Percentiles rank a stretch among this genome's conserved stretches.
Evolutionary conservation across 2,888 invertebrate genomes (phyloP).

Genomic region (Desoria tigrina): DNA sequence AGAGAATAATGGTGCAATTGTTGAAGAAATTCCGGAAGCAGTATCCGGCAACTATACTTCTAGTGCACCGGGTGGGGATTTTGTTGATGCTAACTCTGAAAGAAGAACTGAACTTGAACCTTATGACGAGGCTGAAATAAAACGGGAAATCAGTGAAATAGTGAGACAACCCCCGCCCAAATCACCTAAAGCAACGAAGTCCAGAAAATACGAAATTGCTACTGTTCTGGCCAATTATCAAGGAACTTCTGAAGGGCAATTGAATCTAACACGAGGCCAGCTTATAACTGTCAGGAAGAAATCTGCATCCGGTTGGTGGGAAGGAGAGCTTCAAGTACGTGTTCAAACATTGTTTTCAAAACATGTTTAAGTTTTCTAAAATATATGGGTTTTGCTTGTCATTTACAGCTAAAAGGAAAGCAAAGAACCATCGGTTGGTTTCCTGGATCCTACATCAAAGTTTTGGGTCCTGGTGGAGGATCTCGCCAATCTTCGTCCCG

Average conservation of each 20-base stretch:
- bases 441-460: slow-evolving; percentile 70
- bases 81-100: slow-evolving; percentile 11
- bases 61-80: not conserved
- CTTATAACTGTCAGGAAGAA: slow-evolving; percentile 94
- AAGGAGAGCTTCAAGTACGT: slow-evolving; percentile 88
- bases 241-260: slow-evolving; percentile 80
- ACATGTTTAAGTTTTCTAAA: not conserved
- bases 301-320: slow-evolving; percentile 98
- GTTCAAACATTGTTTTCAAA: not conserved
- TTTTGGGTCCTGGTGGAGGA: slow-evolving; percentile 53
- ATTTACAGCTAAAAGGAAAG: slow-evolving; percentile 67
- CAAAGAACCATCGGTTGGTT: slow-evolving; percentile 97
- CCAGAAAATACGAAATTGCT: slow-evolving; percentile 71
- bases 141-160: slow-evolving; percentile 50
- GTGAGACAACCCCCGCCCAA: slow-evolving; percentile 46
- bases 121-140: slow-evolving; percentile 53
- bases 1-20: not conserved
- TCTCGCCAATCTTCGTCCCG: slow-evolving; percentile 60
- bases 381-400: not conserved
- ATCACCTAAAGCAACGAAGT: slow-evolving; percentile 48
- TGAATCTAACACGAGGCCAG: slow-evolving; percentile 86
- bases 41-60: not conserved
- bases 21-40: slow-evolving; percentile 6
- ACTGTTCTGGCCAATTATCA: slow-evolving; percentile 91
- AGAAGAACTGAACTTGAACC: slow-evolving; percentile 47